These are phyloP conservation scores for Arothron firmamentum DNA, from an alignment of 2,113 vertebrate species.

Conservation along the genomic window DNA sequence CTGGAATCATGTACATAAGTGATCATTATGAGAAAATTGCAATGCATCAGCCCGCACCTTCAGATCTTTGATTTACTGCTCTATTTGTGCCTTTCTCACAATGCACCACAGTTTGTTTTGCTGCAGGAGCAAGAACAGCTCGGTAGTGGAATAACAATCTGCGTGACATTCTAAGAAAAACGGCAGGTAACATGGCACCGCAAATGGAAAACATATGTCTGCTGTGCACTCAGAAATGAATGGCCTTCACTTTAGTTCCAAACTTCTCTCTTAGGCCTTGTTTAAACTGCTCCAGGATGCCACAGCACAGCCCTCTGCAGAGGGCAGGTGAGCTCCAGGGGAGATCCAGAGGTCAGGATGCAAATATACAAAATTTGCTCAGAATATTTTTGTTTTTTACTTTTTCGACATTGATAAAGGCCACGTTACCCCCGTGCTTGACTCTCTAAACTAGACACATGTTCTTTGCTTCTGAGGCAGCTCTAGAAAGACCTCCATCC, in stretches of 20 bases:
- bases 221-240: slow-evolving; percentile 14
- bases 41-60: too few relatives aligned
- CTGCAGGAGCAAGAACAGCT: slow-evolving; percentile 36
- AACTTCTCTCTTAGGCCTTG: too few relatives aligned
- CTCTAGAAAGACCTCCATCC: too few relatives aligned
- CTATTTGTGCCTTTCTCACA: slow-evolving; percentile 10
- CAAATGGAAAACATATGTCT: slow-evolving; percentile 33
- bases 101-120: slow-evolving; percentile 32
- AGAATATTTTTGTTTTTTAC: not conserved
- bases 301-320: too few relatives aligned
- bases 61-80: slow-evolving; percentile 22
- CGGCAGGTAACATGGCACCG: slow-evolving; percentile 13
- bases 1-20: slow-evolving; percentile 21
- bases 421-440: too few relatives aligned
- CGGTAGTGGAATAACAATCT: slow-evolving; percentile 25
- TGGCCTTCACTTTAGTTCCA: not conserved
- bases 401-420: not conserved
- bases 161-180: slow-evolving; percentile 28
- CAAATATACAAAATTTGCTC: too few relatives aligned
- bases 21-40: slow-evolving; percentile 54
- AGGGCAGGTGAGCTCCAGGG: too few relatives aligned
- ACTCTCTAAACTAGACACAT: not conserved
- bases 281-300: too few relatives aligned
- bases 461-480: too few relatives aligned
- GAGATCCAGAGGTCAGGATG: too few relatives aligned